Conservation (phyloP, 1,140 invertebrate genomes). For the Tyrophagus putrescentiae region DNA sequence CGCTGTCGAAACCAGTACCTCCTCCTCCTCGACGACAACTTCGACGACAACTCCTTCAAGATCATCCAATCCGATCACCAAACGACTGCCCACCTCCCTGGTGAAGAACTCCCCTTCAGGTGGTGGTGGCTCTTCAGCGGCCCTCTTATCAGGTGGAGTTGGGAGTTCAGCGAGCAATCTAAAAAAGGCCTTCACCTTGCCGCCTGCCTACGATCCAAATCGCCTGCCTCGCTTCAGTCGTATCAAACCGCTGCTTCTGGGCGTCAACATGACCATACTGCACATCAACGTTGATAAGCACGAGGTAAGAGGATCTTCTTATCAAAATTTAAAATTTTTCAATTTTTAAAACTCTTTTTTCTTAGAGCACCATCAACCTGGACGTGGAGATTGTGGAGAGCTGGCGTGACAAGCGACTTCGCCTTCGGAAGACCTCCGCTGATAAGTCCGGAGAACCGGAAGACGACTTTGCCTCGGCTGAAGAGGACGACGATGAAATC, state of each 20-base stretch:
- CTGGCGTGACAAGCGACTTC: neutral
- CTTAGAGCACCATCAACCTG: neutral
- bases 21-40: neutral
- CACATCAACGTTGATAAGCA: neutral
- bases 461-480: neutral
- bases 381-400: conserved; percentile 5
- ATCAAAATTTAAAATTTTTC: too few species aligned
- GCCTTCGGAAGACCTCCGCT: neutral
- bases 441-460: neutral
- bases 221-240: neutral
- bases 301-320: too few species aligned
- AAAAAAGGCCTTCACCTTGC: conserved; percentile 12
- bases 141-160: neutral
- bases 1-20: neutral
- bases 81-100: neutral
- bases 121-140: neutral
- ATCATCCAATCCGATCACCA: neutral
- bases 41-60: neutral
- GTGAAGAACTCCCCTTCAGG: neutral
- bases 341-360: neutral
- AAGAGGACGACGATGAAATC: neutral
- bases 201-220: neutral
- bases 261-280: neutral
- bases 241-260: neutral
- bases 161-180: neutral